These are phyloP conservation scores for Tinea trinotella DNA, from an alignment of 2,888 invertebrate species.

Conservation along the genomic window DNA sequence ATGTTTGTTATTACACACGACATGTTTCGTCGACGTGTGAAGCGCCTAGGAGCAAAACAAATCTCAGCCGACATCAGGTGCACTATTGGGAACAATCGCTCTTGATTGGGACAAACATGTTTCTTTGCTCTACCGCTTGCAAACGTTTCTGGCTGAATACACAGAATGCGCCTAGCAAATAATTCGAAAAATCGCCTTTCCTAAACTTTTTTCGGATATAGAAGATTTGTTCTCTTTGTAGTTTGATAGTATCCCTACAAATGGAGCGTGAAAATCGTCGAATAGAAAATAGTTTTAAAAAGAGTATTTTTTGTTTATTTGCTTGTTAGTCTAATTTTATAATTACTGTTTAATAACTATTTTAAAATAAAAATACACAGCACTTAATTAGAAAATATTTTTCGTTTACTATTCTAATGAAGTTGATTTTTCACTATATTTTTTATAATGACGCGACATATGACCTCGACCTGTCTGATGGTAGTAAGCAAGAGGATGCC, in stretches of 20 bases:
- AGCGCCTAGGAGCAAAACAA: slow-evolving; percentile 27
- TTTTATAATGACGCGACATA: too few relatives aligned
- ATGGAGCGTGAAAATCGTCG: background rate
- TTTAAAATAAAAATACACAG: too few relatives aligned
- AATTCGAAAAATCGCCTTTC: slow-evolving; percentile 12
- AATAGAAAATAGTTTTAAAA: too few relatives aligned
- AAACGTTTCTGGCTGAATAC: slow-evolving; percentile 16
- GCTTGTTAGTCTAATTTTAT: too few relatives aligned
- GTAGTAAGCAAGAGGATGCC: too few relatives aligned
- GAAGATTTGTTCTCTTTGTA: background rate
- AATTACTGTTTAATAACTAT: too few relatives aligned
- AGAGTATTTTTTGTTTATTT: too few relatives aligned
- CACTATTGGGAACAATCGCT: slow-evolving; percentile 34
- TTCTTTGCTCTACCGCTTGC: slow-evolving; percentile 19
- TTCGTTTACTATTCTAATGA: too few relatives aligned
- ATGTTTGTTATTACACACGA: background rate
- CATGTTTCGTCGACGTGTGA: slow-evolving; percentile 29
- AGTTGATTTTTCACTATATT: too few relatives aligned
- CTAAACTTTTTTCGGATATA: background rate
- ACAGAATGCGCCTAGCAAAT: slow-evolving; percentile 17
- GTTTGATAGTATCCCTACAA: background rate
- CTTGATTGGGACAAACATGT: slow-evolving; percentile 36
- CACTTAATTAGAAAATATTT: too few relatives aligned
- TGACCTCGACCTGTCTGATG: too few relatives aligned
- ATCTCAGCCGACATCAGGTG: slow-evolving; percentile 13